Percentiles rank a stretch among this genome's conserved stretches.
Evolutionary conservation across 2,113 vertebrate species (phyloP).

Genomic region (Megalops atlanticus): DNA sequence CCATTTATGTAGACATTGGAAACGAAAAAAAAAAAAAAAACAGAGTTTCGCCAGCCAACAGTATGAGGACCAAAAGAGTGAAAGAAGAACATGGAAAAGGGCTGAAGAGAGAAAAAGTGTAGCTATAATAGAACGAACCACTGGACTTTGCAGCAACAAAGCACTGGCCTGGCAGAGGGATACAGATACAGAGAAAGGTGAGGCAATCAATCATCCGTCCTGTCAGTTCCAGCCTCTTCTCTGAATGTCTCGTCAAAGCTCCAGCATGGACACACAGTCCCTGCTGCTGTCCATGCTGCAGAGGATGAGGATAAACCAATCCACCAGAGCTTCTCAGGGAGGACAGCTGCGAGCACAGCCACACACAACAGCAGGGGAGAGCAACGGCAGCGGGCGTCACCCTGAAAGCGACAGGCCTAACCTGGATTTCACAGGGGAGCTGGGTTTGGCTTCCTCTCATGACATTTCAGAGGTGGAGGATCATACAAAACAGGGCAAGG

Average conservation of each 20-base stretch:
- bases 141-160: neutral
- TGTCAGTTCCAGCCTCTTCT: neutral
- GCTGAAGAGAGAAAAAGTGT: slow-evolving; percentile 29
- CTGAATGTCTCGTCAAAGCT: slow-evolving; percentile 64
- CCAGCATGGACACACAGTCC: slow-evolving; percentile 54
- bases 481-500: slow-evolving; percentile 16
- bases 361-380: neutral
- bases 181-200: neutral
- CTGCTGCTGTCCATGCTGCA: slow-evolving; percentile 75
- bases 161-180: neutral
- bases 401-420: neutral
- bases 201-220: too few species aligned
- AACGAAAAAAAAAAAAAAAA: slow-evolving; percentile 4
- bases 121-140: neutral
- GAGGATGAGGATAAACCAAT: slow-evolving; percentile 63
- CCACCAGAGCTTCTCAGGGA: neutral
- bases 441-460: neutral
- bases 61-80: neutral
- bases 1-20: slow-evolving; percentile 27
- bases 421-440: neutral
- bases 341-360: neutral
- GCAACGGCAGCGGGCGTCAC: too few species aligned
- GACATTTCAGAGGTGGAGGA: neutral
- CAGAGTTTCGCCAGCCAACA: slow-evolving; percentile 16
- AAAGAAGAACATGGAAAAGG: slow-evolving; percentile 24